These are phyloP conservation scores for Phortica variegata DNA, from an alignment of 1,140 invertebrate genomes.

Conservation along the genomic window DNA sequence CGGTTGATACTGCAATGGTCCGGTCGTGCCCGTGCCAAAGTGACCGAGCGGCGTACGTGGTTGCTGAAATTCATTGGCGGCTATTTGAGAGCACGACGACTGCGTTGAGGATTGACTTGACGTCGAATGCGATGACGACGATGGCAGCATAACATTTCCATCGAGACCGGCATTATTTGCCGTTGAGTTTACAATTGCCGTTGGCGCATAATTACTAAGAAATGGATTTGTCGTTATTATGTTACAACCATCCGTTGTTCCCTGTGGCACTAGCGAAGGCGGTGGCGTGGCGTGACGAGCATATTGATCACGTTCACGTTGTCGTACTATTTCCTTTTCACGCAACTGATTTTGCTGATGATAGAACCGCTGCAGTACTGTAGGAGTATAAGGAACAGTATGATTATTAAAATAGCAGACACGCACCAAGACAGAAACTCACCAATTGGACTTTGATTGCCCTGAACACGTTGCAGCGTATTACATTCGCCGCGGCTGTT, in stretches of 20 bases:
- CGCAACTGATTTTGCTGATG: conserved; percentile 58
- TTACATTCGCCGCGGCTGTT: conserved; percentile 23
- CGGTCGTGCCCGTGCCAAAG: conserved; percentile 29
- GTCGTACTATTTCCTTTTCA: conserved; percentile 43
- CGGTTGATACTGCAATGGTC: conserved; percentile 42
- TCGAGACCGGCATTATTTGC: not conserved
- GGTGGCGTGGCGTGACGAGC: conserved; percentile 1
- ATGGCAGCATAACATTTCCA: conserved; percentile 5
- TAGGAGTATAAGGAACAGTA: not conserved
- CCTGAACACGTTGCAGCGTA: conserved; percentile 34
- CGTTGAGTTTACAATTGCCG: not conserved
- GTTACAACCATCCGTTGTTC: not conserved
- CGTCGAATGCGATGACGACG: conserved; percentile 43
- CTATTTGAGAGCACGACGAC: conserved; percentile 49
- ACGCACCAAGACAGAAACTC: not conserved
- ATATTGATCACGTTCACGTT: conserved; percentile 27
- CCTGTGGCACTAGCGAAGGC: conserved; percentile 3
- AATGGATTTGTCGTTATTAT: conserved; percentile 42
- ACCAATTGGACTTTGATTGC: conserved; percentile 57
- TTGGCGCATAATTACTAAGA: conserved; percentile 45
- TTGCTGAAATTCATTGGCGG: conserved; percentile 2
- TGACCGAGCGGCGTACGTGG: conserved; percentile 25
- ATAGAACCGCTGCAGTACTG: conserved; percentile 58
- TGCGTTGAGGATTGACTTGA: conserved; percentile 55
- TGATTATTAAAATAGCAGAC: not conserved